Percentiles rank a stretch among this genome's conserved stretches.
Evolutionary conservation across 2,113 vertebrate genomes (phyloP).

Genomic region (Sminthopsis crassicaudata): DNA sequence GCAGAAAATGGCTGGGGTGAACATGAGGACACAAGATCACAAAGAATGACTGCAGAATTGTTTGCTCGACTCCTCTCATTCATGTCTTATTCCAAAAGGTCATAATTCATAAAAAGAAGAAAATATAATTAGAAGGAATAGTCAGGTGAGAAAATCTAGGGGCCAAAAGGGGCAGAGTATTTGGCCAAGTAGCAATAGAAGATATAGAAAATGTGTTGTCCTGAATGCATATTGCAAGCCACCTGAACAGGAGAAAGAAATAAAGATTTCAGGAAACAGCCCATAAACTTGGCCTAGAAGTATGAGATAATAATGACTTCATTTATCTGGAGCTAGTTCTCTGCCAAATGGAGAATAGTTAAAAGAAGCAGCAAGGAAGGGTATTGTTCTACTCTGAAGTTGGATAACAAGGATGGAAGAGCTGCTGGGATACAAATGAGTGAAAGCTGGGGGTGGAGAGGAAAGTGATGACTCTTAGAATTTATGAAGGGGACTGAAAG

Average conservation of each 20-base stretch:
- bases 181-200: not conserved
- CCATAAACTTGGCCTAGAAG: not conserved
- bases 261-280: not conserved
- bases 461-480: not conserved
- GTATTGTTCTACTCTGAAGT: not conserved
- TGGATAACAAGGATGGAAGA: not conserved
- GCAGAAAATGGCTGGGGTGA: not conserved
- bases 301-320: not conserved
- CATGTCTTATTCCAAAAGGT: not conserved
- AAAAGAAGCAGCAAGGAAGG: not conserved
- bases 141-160: not conserved
- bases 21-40: not conserved
- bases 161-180: not conserved
- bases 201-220: not conserved
- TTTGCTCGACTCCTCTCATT: not conserved
- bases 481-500: not conserved
- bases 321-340: not conserved
- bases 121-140: not conserved
- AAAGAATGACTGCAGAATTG: not conserved
- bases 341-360: not conserved
- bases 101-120: too few relatives aligned
- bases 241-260: not conserved
- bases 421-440: not conserved
- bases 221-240: not conserved
- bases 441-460: not conserved